phyloP scores from a whole-genome alignment of 2,888 invertebrate genomes.

The Dynastes hyllus region DNA sequence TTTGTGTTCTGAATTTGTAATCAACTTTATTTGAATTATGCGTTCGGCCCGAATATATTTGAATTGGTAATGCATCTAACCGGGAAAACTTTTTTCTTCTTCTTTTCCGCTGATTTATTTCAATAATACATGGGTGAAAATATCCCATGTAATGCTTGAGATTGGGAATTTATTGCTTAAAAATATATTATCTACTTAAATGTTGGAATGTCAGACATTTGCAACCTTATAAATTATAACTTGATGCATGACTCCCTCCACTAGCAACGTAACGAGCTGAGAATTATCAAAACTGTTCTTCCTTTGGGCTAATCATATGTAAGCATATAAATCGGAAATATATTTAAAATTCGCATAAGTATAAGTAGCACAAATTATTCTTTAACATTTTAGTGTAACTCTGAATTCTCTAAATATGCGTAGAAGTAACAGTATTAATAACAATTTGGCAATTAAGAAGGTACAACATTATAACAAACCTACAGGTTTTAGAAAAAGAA shows the following conservation, averaged over 20 bases:
- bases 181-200: constrained; percentile 47
- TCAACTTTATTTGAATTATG: constrained; percentile 52
- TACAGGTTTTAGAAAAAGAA: too few relatives aligned
- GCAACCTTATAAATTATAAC: constrained; percentile 44
- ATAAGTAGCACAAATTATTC: too few relatives aligned
- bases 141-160: constrained; percentile 55
- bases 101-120: constrained; percentile 53
- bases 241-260: constrained; percentile 28
- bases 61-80: constrained; percentile 57
- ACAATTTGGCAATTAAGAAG: too few relatives aligned
- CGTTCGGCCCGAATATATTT: constrained; percentile 56
- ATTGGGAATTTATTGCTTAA: constrained; percentile 54
- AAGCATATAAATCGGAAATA: too few relatives aligned
- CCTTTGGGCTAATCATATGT: too few relatives aligned
- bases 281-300: constrained; percentile 3
- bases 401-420: too few relatives aligned
- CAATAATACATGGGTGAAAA: constrained; percentile 55
- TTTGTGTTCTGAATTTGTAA: constrained; percentile 48
- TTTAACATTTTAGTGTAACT: too few relatives aligned
- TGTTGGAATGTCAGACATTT: constrained; percentile 41
- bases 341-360: too few relatives aligned
- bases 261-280: constrained; percentile 1
- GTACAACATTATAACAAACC: too few relatives aligned
- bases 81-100: constrained; percentile 52
- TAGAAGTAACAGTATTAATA: too few relatives aligned